Base-by-base conservation (phyloP, 1,140 invertebrate species). In the Bilobella aurantiaca region DNA sequence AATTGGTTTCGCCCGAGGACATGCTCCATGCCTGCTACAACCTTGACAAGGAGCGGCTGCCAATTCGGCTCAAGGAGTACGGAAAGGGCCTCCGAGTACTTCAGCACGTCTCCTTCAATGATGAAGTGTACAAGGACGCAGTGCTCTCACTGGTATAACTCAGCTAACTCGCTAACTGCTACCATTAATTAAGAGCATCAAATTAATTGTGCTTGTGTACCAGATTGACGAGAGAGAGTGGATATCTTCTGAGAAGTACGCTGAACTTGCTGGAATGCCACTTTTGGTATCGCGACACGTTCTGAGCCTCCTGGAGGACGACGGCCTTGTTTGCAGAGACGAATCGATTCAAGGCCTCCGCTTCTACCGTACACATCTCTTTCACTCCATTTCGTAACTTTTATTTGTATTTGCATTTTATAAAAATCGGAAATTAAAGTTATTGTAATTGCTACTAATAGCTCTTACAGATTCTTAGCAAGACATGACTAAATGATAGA, bases 1-100 rank as follows among this genome's bases (percentile, higher is more conserved):
- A 96, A 79, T 81, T 97, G 3, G 78, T 97, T 37, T 96, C 94
- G 3, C 93, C 94, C 0, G 93, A 96, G 78, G 95, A 98, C 83
- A 80, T 97, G 69, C 78, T 96, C n/a, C 87, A 90, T 79, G 93
- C 93, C 42, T 95, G 93, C 79, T 82, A 83, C 75, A 82, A 84
- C 72, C 74, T 85, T 77, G 82, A 81, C 76, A 81, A 76, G 74
- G 84, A 80, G 77, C 82, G 75, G 74, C 78, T 76, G 75, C 90
- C 75, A 78, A 76, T 82, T 79, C 89, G 85, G 62, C 77, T 96
- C 29, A 83, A 87, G 67, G 82, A 84, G 69, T 96, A 96, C 80
- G 90, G 91, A 30, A 93, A 89, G 76, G 93, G 93, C 23, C 90
- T 95, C 5, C 88, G 87, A 81, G 91, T 96, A 1, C 77, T 98